Evolutionary conservation across 1,140 invertebrate species (phyloP).

Genomic region (Hirudo medicinalis): DNA sequence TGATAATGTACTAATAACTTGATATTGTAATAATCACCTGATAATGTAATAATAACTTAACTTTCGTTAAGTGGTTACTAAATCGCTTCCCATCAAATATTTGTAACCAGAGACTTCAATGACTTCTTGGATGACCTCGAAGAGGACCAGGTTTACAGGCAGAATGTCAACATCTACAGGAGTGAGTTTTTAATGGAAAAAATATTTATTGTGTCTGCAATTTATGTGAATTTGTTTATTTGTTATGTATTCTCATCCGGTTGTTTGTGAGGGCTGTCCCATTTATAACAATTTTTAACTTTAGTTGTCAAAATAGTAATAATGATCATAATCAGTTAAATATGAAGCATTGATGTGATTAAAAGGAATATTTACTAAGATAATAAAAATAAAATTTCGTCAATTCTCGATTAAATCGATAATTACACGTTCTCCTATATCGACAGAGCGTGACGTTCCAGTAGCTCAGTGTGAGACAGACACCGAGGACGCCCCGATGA

Average conservation of each 20-base stretch:
- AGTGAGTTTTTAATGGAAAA: constrained; percentile 34
- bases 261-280: not conserved
- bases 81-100: no score
- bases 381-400: not conserved
- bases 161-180: constrained; percentile 86
- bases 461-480: constrained; percentile 31
- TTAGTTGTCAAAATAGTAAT: constrained; percentile 1
- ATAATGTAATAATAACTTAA: no score
- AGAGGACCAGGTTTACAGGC: constrained; percentile 73
- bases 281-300: not conserved
- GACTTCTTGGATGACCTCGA: constrained; percentile 95
- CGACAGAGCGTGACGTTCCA: not conserved
- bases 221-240: no score
- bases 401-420: not conserved
- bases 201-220: not conserved
- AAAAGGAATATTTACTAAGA: no score
- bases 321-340: constrained; percentile 1
- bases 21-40: no score
- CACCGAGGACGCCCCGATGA: constrained; percentile 60
- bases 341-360: no score
- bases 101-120: constrained; percentile 77
- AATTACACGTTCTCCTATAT: not conserved
- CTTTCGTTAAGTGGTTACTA: no score
- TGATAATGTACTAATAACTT: no score
- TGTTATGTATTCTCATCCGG: not conserved